Evolutionary conservation across 2,113 vertebrate species (phyloP).

Genomic region (Xiphias gladius): DNA sequence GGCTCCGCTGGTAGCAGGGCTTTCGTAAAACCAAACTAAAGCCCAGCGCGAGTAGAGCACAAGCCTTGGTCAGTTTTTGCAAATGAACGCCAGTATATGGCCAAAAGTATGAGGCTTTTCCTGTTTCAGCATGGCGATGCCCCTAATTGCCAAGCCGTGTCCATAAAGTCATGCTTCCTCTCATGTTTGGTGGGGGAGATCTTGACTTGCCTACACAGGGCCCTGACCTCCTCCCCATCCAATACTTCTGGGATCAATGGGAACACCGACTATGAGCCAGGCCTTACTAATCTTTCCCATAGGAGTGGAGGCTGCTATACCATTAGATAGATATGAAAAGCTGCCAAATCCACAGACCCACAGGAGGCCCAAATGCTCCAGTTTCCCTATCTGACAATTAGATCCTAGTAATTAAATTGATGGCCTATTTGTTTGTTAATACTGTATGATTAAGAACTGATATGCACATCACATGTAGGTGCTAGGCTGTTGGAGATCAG

Average conservation of each 20-base stretch:
- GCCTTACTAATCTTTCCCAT: neutral
- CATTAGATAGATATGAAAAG: no score
- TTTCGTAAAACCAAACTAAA: slow-evolving; percentile 8
- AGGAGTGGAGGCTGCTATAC: neutral
- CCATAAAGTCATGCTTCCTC: neutral
- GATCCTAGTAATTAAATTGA: neutral
- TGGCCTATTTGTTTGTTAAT: neutral
- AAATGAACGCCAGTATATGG: neutral
- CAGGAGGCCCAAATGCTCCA: neutral
- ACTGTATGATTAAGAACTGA: neutral
- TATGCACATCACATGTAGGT: neutral
- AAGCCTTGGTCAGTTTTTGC: neutral
- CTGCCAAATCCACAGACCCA: no score
- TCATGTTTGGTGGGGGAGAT: neutral
- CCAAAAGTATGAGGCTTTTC: neutral
- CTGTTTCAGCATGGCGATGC: neutral
- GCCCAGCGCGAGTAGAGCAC: neutral
- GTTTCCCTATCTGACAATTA: neutral
- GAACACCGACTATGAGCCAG: neutral
- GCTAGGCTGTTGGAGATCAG: neutral
- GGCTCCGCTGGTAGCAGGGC: neutral
- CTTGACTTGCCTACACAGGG: neutral
- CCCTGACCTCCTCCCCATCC: neutral
- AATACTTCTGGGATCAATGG: neutral
- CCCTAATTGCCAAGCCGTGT: neutral